Evolutionary conservation across 2,888 invertebrate species (phyloP), one percentile per base, ranked within the genome.

Genomic region (Ophion slaviceki): DNA sequence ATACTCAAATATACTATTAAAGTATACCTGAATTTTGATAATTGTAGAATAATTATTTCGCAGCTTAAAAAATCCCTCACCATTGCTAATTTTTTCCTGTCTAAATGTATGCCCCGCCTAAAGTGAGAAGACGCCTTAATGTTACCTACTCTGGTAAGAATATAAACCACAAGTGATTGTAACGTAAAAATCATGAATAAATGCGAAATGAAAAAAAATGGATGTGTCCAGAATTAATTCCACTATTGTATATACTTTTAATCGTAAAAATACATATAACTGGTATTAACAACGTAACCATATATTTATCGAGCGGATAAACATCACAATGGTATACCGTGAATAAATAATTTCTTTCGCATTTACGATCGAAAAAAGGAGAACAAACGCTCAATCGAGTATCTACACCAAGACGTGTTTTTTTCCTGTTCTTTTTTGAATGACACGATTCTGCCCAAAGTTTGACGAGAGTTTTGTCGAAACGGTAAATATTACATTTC

Each of bases 291-390:
- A 53, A 57, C 40, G 40, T 47, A 72, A 61, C 20, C 59, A 61
- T 57, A 64, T 72, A 79, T 78, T 64, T 32, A 80, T 59, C 64
- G 53, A 78, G 68, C 71, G 72, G 20, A 72, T 45, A 45, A 78
- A 61, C 72, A 61, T 47, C 57, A 77, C 71, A 71, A 36, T 40
- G 53, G 72, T 36, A 82, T 57, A 45, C 36, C 14, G 14, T 71
- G 7, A 72, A 74, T 24, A 64, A 7, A 10, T 1, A 32, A 57
- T 53, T 80, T 53, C 71, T 59, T 32, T 45, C 40, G 53, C 17
- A 28, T 36, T n/a, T 20, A n/a, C 7, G 36, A 6, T 62, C 3
- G 59, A 71, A 59, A 64, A 76, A 36, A 78, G 72, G 36, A 0
- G 17, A 70, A 70, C 20, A 14, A 61, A 61, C 40, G 6, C 10